Conservation (phyloP, 2,797 vertebrate genomes). For the Poeciliopsis paucimaculata region DNA sequence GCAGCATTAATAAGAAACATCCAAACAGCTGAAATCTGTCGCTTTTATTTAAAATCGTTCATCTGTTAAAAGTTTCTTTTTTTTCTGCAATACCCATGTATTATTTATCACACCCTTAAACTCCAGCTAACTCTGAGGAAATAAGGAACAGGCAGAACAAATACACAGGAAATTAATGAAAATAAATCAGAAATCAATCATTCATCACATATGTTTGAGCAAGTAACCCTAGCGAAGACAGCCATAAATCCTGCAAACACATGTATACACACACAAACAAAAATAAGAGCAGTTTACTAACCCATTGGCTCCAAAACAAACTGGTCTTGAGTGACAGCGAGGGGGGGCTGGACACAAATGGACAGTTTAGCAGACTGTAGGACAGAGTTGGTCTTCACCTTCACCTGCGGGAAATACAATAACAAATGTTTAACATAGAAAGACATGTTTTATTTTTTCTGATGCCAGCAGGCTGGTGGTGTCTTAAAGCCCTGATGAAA, state of each 20-base stretch:
- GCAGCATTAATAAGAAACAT: neutral
- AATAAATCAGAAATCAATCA: neutral
- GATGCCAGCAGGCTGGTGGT: neutral
- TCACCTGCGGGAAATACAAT: slow-evolving; percentile 76
- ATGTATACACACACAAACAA: neutral
- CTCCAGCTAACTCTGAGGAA: neutral
- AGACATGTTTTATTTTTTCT: neutral
- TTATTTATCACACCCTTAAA: neutral
- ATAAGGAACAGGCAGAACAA: slow-evolving; percentile 1
- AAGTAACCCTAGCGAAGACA: neutral
- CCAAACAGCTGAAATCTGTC: neutral
- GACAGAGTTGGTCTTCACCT: slow-evolving; percentile 78
- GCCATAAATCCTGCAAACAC: neutral
- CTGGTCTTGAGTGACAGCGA: slow-evolving; percentile 87
- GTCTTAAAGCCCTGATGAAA: neutral
- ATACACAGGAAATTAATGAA: neutral
- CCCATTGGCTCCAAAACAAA: slow-evolving; percentile 87
- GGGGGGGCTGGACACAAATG: slow-evolving; percentile 85
- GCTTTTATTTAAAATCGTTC: slow-evolving; percentile 1
- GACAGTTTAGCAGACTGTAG: slow-evolving; percentile 82
- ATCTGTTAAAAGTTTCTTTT: neutral
- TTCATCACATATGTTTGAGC: neutral
- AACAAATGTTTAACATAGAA: neutral
- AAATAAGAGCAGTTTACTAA: slow-evolving; percentile 66
- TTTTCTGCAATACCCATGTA: neutral